Evolutionary conservation across 53 echinoderm and acorn worm species (phyloP), one percentile per base, ranked within the genome.

Genomic region (Mesocentrotus franciscanus): DNA sequence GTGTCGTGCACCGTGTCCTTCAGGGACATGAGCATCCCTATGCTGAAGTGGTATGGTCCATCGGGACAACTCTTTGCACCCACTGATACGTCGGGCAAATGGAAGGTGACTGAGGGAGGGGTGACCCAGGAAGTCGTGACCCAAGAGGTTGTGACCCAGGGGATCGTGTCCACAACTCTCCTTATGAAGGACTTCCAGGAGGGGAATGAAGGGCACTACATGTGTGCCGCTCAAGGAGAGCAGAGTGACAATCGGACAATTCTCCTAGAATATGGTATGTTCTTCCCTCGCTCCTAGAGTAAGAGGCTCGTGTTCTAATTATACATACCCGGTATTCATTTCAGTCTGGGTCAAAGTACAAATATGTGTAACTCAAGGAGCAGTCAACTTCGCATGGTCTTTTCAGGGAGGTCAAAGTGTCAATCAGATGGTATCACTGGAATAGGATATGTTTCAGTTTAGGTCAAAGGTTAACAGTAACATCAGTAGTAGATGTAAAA

Each of bases 191-290:
- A 60, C 27, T 90, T 90, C 20, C 0, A 90, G 90, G 14, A 90
- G 60, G 60, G 13, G 30, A 60, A 90, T 58, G 90, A 29, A 12
- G 90, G 90, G 15, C 8, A 58, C 4, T 90, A 90, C 20, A 27
- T 2, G 29, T 90, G 90, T 90, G 26, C 16, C 0, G 58, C 29
- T 59, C 81, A 81, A 0, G 81, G 81, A 20, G 81, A 5, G 20
- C 36, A 18, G 12, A 39, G 17, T 22, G 42, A 16, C 20, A 36
- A 42, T 42, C 18, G 20, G 42, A 81, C 81, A 20, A 9, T 81
- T 42, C 2, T 81, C 22, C 81, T 81, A 9, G 20, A 81, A 81
- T 81, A 81, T 42, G 81, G 81, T 81, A 81, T 81, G 81, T 81
- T 42, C 18, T 18, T 64, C 49, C 49, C 49, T 49, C 5, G 49